phyloP scores from a whole-genome alignment of 2,797 vertebrate genomes.

The Tolypeutes matacus region DNA sequence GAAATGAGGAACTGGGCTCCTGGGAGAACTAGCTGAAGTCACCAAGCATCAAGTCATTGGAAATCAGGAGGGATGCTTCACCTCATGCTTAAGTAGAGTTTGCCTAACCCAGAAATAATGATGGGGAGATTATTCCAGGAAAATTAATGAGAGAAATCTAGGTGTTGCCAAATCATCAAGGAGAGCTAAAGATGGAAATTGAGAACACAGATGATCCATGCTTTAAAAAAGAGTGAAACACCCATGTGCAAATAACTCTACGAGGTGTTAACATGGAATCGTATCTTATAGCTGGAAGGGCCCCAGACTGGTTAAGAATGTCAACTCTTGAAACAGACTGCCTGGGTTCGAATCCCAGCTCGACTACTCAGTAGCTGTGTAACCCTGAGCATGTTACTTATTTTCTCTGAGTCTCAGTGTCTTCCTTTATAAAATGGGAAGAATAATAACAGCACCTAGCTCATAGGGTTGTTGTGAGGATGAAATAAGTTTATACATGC shows the following conservation, averaged over 20 bases:
- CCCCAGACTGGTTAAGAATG: neutral
- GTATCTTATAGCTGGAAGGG: neutral
- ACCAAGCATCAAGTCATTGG: conserved; percentile 65
- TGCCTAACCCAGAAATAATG: conserved; percentile 58
- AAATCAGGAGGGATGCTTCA: conserved; percentile 70
- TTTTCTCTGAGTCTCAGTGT: neutral
- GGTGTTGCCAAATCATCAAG: conserved; percentile 62
- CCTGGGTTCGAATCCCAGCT: neutral
- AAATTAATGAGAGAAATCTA: conserved; percentile 74
- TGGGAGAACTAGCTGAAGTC: conserved; percentile 74
- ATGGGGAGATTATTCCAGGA: conserved; percentile 62
- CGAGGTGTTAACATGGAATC: neutral
- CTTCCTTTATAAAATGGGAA: conserved; percentile 33
- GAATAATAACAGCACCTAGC: neutral
- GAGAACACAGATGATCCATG: conserved; percentile 42
- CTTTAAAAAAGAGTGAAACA: conserved; percentile 26
- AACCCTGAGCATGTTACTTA: conserved; percentile 2
- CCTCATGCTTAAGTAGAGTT: conserved; percentile 44
- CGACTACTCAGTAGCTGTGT: neutral
- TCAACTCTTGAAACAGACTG: conserved; percentile 10
- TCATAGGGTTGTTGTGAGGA: neutral
- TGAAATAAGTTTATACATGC: neutral
- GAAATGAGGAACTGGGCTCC: conserved; percentile 64
- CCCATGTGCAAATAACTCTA: conserved; percentile 1
- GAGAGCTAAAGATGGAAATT: conserved; percentile 44